These are phyloP conservation scores for Drosophila suzukii DNA, from an alignment of 1,140 invertebrate genomes.

Conservation along the genomic window DNA sequence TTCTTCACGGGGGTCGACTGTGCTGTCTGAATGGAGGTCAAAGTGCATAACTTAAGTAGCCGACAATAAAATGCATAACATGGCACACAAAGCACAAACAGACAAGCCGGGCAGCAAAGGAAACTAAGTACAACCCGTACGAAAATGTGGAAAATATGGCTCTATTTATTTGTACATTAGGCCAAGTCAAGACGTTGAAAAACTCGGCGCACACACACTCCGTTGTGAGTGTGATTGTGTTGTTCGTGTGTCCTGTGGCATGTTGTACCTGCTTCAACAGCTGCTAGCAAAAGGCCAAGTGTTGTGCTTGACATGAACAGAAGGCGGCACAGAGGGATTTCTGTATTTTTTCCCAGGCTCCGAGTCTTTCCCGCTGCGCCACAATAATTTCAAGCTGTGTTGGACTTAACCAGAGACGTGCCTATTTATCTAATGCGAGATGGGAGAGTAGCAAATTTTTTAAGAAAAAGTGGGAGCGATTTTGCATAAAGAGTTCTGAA, in stretches of 20 bases:
- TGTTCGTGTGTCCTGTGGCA: constrained; percentile 30
- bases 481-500: not conserved
- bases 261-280: constrained; percentile 64
- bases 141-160: constrained; percentile 75
- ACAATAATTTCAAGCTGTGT: constrained; percentile 70
- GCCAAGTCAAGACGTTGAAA: constrained; percentile 55
- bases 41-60: constrained; percentile 83
- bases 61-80: constrained; percentile 83
- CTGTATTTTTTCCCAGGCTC: constrained; percentile 23
- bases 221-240: constrained; percentile 8
- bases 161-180: constrained; percentile 80
- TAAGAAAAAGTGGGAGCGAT: constrained; percentile 2
- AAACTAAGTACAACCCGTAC: constrained; percentile 53
- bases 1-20: constrained; percentile 35
- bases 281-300: constrained; percentile 77
- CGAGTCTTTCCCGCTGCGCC: constrained; percentile 47
- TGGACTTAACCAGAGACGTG: constrained; percentile 38
- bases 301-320: constrained; percentile 76
- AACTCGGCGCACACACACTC: constrained; percentile 19
- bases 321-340: constrained; percentile 49
- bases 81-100: constrained; percentile 45
- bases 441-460: constrained; percentile 38
- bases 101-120: constrained; percentile 28
- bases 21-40: constrained; percentile 74
- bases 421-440: constrained; percentile 31